phyloP scores from a whole-genome alignment of 2,113 vertebrate genomes.

The Vulpes lagopus region DNA sequence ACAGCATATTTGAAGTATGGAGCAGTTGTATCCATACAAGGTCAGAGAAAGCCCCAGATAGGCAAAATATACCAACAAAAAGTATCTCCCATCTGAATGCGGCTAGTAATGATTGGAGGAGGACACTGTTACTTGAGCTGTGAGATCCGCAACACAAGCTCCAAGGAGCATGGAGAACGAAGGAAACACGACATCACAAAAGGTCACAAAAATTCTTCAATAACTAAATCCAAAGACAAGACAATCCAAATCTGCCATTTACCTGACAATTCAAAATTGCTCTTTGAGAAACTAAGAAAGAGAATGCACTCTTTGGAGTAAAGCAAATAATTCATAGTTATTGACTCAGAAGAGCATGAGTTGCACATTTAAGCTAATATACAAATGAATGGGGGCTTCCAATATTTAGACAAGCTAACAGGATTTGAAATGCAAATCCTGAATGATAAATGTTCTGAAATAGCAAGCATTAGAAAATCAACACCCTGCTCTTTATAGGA shows the following conservation, averaged over 20 bases:
- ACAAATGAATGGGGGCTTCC: not conserved
- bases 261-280: not conserved
- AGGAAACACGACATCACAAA: not conserved
- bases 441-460: not conserved
- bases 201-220: not conserved
- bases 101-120: not conserved
- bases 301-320: not conserved
- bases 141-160: not conserved
- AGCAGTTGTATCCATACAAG: not conserved
- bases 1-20: not conserved
- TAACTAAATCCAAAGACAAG: not conserved
- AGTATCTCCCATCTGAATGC: not conserved
- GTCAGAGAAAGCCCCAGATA: not conserved
- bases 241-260: not conserved
- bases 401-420: not conserved
- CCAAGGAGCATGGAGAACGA: not conserved
- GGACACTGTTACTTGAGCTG: not conserved
- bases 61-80: not conserved
- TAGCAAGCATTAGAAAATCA: not conserved
- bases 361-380: not conserved
- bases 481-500: not conserved
- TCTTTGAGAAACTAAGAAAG: not conserved
- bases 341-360: not conserved
- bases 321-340: not conserved
- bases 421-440: not conserved